These are phyloP conservation scores for Cryptus armator DNA, from an alignment of 2,888 invertebrate genomes.

Conservation along the genomic window DNA sequence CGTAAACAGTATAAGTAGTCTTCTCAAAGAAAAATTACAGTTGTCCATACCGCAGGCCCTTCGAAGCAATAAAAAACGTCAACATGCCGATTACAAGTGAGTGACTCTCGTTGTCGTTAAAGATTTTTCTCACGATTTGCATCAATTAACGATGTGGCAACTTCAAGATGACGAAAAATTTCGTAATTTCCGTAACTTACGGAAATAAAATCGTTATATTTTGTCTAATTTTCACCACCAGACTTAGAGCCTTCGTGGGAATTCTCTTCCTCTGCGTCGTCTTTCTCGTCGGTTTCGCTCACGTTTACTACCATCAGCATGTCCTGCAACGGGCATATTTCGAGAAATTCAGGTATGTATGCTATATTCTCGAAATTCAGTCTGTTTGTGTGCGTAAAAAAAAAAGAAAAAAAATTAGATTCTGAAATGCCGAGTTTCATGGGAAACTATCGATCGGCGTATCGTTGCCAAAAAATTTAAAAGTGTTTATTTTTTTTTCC, in stretches of 20 bases:
- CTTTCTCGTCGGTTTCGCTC: constrained; percentile 93
- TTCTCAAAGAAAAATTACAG: constrained; percentile 93
- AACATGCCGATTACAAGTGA: constrained; percentile 83
- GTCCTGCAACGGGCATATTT: constrained; percentile 93
- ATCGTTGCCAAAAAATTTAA: too few relatives aligned
- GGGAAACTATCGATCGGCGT: too few relatives aligned
- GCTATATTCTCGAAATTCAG: neutral
- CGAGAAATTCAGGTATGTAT: constrained; percentile 88
- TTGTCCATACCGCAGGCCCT: constrained; percentile 84
- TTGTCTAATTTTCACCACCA: constrained; percentile 83
- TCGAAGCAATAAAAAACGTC: constrained; percentile 81
- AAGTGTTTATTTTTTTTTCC: neutral
- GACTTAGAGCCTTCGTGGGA: constrained; percentile 93
- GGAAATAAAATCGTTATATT: neutral
- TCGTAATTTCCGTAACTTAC: too few relatives aligned
- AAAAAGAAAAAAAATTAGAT: neutral
- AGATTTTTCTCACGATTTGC: neutral
- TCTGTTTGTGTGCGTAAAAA: neutral
- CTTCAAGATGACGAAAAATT: too few relatives aligned
- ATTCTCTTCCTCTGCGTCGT: constrained; percentile 93
- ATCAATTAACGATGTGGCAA: neutral
- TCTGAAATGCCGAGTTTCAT: too few relatives aligned
- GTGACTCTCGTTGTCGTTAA: neutral
- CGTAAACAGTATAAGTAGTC: constrained; percentile 93
- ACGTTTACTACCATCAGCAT: constrained; percentile 93